Evolutionary conservation across 1,140 invertebrate species (phyloP).

Genomic region (Pogonognathellus flavescens): DNA sequence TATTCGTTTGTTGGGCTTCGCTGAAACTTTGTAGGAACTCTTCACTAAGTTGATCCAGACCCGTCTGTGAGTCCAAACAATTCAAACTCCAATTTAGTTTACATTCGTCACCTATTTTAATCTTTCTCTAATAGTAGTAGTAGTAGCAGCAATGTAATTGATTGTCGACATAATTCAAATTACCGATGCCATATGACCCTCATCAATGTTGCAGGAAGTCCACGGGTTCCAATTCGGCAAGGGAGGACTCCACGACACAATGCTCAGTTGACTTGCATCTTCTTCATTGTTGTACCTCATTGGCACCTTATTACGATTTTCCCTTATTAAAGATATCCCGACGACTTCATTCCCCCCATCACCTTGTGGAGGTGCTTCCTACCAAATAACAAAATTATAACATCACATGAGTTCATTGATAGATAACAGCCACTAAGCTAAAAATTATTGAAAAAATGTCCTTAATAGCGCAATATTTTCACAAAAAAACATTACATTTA

Average conservation of each 20-base stretch:
- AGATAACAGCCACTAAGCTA: too few relatives aligned
- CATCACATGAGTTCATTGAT: too few relatives aligned
- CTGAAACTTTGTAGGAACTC: slow-evolving; percentile 79
- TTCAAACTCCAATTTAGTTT: too few relatives aligned
- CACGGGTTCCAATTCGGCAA: slow-evolving; percentile 97
- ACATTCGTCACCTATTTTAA: too few relatives aligned
- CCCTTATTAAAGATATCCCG: slow-evolving; percentile 10
- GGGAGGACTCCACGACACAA: slow-evolving; percentile 96
- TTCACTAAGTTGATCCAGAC: slow-evolving; percentile 84
- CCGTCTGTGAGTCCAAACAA: slow-evolving; percentile 71
- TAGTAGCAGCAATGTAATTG: too few relatives aligned
- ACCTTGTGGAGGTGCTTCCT: not conserved
- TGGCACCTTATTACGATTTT: not conserved
- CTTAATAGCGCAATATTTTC: too few relatives aligned
- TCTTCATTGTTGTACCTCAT: slow-evolving; percentile 37
- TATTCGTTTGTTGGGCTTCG: slow-evolving; percentile 77
- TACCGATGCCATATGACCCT: slow-evolving; percentile 86
- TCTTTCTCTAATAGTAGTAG: too few relatives aligned
- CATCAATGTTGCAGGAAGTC: slow-evolving; percentile 94
- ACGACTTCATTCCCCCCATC: not conserved
- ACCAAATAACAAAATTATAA: too few relatives aligned
- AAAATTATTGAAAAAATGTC: too few relatives aligned
- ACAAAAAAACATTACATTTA: too few relatives aligned
- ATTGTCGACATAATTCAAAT: slow-evolving; percentile 62
- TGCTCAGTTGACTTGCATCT: slow-evolving; percentile 73